A percentile compares a stretch with the other conserved stretches of the same genome.
Conservation (phyloP, 2,888 invertebrate species). For the Aradus depressus region DNA sequence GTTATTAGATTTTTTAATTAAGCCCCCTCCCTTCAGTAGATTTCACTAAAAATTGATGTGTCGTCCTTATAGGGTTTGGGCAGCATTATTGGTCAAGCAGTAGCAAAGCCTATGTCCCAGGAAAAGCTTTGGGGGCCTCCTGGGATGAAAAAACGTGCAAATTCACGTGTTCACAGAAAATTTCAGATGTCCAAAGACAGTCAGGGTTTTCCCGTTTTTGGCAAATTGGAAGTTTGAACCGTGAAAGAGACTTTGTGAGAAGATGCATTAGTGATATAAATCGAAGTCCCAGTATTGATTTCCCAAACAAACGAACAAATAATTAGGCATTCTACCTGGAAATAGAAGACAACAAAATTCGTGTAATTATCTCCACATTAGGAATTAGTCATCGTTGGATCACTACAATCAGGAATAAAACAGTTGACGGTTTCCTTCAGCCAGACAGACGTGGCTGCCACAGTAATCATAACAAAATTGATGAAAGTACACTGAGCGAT, state of each 20-base stretch:
- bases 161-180: slow-evolving; percentile 5
- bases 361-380: background rate
- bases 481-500: slow-evolving; percentile 26
- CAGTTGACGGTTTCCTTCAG: slow-evolving; percentile 21
- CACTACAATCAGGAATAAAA: slow-evolving; percentile 4
- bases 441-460: slow-evolving; percentile 32
- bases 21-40: too few species aligned
- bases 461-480: slow-evolving; percentile 28
- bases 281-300: background rate
- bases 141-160: background rate
- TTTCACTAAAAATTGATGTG: too few species aligned
- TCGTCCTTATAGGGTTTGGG: background rate
- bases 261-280: slow-evolving; percentile 1
- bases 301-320: background rate
- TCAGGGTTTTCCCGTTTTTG: slow-evolving; percentile 2
- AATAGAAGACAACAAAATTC: slow-evolving; percentile 1
- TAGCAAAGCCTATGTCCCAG: slow-evolving; percentile 6
- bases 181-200: slow-evolving; percentile 4
- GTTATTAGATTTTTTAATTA: too few species aligned
- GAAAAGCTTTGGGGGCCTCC: slow-evolving; percentile 1
- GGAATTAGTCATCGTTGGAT: slow-evolving; percentile 7
- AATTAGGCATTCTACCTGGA: slow-evolving; percentile 7
- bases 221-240: slow-evolving; percentile 6
- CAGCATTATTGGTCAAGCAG: slow-evolving; percentile 2
- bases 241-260: slow-evolving; percentile 4